Evolutionary conservation across 1,140 invertebrate species (phyloP).

Genomic region (Sitobion miscanthi): DNA sequence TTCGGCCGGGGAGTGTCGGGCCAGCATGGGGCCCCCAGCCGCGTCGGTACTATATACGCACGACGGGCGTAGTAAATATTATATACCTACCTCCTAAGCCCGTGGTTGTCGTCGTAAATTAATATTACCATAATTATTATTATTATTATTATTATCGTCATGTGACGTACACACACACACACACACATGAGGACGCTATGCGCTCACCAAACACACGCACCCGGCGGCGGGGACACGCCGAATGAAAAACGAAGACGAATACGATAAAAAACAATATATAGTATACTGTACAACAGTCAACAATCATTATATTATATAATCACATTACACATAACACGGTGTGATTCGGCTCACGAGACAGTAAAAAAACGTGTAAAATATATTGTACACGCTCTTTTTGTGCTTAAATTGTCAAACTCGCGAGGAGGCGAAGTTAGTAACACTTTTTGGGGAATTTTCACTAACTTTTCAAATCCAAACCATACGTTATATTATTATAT

Average conservation of each 20-base stretch:
- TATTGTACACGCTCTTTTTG: too few species aligned
- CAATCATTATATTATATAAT: not conserved
- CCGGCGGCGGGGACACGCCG: not conserved
- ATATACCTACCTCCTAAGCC: not conserved
- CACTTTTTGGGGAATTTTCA: not conserved
- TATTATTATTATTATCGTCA: not conserved
- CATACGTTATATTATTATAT: not conserved
- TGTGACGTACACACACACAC: not conserved
- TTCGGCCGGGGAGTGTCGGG: not conserved
- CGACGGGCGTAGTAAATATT: not conserved
- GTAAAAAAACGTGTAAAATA: too few species aligned
- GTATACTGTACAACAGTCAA: not conserved
- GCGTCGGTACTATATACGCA: not conserved
- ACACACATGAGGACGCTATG: not conserved
- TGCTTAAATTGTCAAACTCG: too few species aligned
- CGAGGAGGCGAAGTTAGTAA: not conserved
- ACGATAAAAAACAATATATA: not conserved
- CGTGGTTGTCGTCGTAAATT: constrained; percentile 45
- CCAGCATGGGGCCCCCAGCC: constrained; percentile 17
- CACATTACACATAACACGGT: not conserved
- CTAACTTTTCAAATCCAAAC: not conserved
- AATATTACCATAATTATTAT: constrained; percentile 35
- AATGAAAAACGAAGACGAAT: not conserved
- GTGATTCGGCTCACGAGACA: too few species aligned
- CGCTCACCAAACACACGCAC: not conserved